Evolutionary conservation across 2,797 vertebrate species (phyloP).

Genomic region (Hozukius guyotensis): DNA sequence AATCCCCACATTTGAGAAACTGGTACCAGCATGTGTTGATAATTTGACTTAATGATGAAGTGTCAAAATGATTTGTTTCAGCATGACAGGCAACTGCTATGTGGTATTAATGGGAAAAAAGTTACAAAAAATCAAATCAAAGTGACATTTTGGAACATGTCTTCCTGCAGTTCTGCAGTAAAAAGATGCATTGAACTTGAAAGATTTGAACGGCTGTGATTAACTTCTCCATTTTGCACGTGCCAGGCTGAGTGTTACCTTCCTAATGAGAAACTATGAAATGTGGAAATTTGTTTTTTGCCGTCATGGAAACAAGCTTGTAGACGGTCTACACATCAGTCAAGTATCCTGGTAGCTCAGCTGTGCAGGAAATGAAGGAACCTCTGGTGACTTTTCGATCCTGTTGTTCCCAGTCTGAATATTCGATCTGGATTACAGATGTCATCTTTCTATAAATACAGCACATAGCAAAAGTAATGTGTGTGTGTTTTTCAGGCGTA

Average conservation of each 20-base stretch:
- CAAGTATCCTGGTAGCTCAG: background rate
- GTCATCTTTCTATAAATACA: constrained; percentile 17
- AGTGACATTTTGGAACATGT: background rate
- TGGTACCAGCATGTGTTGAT: background rate
- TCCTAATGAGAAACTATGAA: background rate
- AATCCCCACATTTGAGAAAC: background rate
- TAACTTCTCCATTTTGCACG: background rate
- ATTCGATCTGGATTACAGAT: constrained; percentile 19
- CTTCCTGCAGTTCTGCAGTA: background rate
- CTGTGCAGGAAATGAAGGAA: constrained; percentile 46
- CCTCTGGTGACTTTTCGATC: constrained; percentile 1
- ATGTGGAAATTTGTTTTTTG: background rate
- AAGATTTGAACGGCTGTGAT: background rate
- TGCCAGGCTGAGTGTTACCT: background rate
- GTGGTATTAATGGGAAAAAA: background rate
- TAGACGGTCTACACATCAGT: background rate
- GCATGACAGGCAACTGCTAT: background rate
- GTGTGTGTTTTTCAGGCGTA: constrained; percentile 86
- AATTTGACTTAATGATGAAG: background rate
- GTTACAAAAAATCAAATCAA: background rate
- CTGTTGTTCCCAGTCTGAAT: constrained; percentile 6
- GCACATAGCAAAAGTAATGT: background rate
- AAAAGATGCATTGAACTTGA: background rate
- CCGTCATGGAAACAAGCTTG: constrained; percentile 19
- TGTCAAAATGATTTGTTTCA: background rate